A percentile compares a stretch with the other conserved stretches of the same genome.
Evolutionary conservation across 2,113 vertebrate species (phyloP).

Genomic region (Tringa solitaria): DNA sequence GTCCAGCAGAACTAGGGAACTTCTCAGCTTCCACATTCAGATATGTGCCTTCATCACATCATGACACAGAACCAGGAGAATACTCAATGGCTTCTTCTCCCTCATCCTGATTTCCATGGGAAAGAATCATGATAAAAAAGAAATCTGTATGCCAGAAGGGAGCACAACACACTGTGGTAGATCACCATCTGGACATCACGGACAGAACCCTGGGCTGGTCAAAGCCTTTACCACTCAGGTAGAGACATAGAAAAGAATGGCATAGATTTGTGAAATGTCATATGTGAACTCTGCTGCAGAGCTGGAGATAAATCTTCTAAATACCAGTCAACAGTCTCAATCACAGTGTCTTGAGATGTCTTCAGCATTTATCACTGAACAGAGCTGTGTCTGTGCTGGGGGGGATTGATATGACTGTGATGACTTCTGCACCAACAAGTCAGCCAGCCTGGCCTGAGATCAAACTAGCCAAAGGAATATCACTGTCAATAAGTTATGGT

Average conservation of each 20-base stretch:
- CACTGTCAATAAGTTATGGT: background rate
- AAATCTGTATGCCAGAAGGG: background rate
- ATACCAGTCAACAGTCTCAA: background rate
- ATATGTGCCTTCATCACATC: rapidly evolving
- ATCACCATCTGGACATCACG: background rate
- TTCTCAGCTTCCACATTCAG: background rate
- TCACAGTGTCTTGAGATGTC: background rate
- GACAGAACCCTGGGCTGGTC: background rate
- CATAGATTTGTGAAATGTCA: background rate
- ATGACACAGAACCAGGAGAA: background rate
- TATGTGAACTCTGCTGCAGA: background rate
- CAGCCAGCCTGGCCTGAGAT: background rate
- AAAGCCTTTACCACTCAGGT: background rate
- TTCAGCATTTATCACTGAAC: background rate
- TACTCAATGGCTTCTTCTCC: background rate
- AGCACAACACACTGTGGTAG: rapidly evolving
- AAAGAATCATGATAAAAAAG: background rate
- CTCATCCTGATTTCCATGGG: background rate
- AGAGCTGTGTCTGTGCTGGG: background rate
- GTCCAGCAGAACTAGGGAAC: background rate
- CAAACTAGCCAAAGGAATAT: background rate
- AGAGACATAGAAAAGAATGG: background rate
- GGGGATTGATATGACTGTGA: background rate
- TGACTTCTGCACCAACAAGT: background rate
- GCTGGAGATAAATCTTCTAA: background rate